These are phyloP conservation scores for Sebastes taczanowskii DNA, from an alignment of 2,797 vertebrate genomes.

Conservation along the genomic window DNA sequence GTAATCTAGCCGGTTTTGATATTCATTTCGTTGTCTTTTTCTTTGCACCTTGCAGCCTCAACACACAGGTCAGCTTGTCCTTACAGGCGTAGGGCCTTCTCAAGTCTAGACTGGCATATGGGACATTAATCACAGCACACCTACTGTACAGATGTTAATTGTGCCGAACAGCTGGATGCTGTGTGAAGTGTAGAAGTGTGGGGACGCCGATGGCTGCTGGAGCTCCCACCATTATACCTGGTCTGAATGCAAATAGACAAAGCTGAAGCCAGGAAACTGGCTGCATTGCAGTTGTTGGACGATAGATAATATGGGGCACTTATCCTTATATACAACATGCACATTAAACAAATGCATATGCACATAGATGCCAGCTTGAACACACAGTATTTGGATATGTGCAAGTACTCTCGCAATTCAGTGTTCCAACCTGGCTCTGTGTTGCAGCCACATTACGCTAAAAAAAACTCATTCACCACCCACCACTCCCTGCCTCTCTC, in stretches of 20 bases:
- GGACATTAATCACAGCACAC: slow-evolving; percentile 1
- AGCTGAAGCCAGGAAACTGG: slow-evolving; percentile 6
- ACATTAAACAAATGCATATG: neutral
- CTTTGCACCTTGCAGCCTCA: neutral
- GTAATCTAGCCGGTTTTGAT: neutral
- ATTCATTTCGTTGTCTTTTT: neutral
- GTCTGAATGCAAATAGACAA: slow-evolving; percentile 45
- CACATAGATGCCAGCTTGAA: neutral
- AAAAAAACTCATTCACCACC: slow-evolving; percentile 58
- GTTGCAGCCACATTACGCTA: slow-evolving; percentile 43
- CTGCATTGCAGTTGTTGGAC: slow-evolving; percentile 63
- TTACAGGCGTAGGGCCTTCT: neutral
- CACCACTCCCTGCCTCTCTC: slow-evolving; percentile 44
- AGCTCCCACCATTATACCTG: slow-evolving; percentile 7
- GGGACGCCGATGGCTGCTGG: slow-evolving; percentile 8
- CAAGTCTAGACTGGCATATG: neutral
- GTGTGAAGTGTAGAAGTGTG: slow-evolving; percentile 2
- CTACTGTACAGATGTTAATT: slow-evolving; percentile 29
- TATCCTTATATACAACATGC: neutral
- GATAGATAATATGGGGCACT: neutral
- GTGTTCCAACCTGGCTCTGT: slow-evolving; percentile 1
- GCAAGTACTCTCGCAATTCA: neutral
- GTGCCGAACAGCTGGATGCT: slow-evolving; percentile 42
- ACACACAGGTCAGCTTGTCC: slow-evolving; percentile 2
- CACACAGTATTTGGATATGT: neutral